phyloP scores from a whole-genome alignment of 2,797 vertebrate genomes.

The Lithobates sylvaticus region DNA sequence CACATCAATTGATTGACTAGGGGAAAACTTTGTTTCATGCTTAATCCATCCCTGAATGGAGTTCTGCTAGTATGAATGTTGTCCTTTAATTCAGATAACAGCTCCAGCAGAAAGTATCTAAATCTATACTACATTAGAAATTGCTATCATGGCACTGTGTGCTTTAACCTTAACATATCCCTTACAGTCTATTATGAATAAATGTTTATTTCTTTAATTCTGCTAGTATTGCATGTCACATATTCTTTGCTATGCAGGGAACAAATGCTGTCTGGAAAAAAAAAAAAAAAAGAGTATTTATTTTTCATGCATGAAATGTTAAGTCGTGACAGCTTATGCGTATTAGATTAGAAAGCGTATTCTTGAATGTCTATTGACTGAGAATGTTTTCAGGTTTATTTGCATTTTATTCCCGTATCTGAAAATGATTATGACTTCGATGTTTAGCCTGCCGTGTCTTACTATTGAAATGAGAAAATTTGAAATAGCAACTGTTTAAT shows the following conservation, averaged over 20 bases:
- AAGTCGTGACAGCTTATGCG: not conserved
- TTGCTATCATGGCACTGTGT: not conserved
- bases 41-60: too few species aligned
- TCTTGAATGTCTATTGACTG: not conserved
- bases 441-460: slow-evolving; percentile 32
- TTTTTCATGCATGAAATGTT: slow-evolving; percentile 21
- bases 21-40: too few species aligned
- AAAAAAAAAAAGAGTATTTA: not conserved
- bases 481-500: slow-evolving; percentile 19
- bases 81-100: not conserved
- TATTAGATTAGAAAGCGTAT: slow-evolving; percentile 6
- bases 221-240: not conserved
- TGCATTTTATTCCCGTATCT: slow-evolving; percentile 37
- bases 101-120: not conserved
- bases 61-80: too few species aligned
- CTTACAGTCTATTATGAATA: not conserved
- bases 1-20: too few species aligned
- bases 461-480: slow-evolving; percentile 14
- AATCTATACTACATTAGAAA: not conserved
- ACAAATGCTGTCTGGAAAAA: not conserved
- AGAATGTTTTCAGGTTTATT: slow-evolving; percentile 39
- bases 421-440: slow-evolving; percentile 21
- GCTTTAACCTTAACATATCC: not conserved
- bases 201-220: not conserved
- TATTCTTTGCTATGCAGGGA: slow-evolving; percentile 1